Percentiles rank a stretch among this genome's conserved stretches.
Evolutionary conservation across 2,797 vertebrate species (phyloP).

Genomic region (Chaenodraco wilsoni): DNA sequence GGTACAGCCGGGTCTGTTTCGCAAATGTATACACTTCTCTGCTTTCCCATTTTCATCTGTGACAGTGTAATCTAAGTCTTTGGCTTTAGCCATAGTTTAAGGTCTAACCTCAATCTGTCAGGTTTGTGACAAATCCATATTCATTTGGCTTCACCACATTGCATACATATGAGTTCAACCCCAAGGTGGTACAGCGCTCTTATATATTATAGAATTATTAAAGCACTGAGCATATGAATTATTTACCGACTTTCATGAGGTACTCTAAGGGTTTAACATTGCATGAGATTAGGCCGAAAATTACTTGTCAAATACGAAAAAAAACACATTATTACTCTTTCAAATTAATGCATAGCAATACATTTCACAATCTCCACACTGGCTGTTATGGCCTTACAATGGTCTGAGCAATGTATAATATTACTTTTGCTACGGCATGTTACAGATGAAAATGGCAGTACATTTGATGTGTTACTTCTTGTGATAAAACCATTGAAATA

Average conservation of each 20-base stretch:
- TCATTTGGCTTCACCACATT: constrained; percentile 37
- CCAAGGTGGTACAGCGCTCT: constrained; percentile 36
- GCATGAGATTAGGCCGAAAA: constrained; percentile 21
- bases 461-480: neutral
- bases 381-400: neutral
- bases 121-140: constrained; percentile 53
- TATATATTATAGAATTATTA: constrained; percentile 53
- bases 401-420: neutral
- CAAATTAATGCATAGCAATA: constrained; percentile 1
- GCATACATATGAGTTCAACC: constrained; percentile 42
- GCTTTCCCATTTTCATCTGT: constrained; percentile 52
- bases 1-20: constrained; percentile 18
- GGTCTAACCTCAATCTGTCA: constrained; percentile 70
- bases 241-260: constrained; percentile 47
- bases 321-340: neutral
- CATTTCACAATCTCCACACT: neutral
- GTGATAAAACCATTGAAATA: neutral
- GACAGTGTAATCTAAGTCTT: constrained; percentile 43
- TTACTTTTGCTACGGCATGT: neutral
- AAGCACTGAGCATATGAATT: constrained; percentile 50
- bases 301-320: neutral
- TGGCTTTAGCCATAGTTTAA: constrained; percentile 33
- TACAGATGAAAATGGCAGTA: neutral
- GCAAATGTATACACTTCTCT: constrained; percentile 44
- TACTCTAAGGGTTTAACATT: constrained; percentile 11